Conservation (phyloP, 2,113 vertebrate species). For the Oenanthe melanoleuca region DNA sequence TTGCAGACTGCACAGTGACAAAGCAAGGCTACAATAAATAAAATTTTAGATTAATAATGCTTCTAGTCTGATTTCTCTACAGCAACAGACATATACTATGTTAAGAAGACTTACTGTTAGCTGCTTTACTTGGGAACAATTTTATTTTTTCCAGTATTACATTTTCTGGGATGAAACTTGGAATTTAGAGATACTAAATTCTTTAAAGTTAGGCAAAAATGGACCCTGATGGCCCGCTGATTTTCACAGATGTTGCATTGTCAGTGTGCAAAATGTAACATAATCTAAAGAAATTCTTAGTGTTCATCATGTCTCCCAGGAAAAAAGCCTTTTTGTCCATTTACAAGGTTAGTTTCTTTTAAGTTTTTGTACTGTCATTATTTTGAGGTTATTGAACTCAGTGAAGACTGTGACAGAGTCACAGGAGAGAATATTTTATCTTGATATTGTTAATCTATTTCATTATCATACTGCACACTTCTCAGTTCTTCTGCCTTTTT, state of each 20-base stretch:
- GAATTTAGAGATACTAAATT: not conserved
- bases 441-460: not conserved
- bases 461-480: constrained; percentile 3
- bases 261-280: not conserved
- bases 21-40: not conserved
- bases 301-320: not conserved
- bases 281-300: not conserved
- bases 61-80: not conserved
- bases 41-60: not conserved
- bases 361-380: not conserved
- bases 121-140: not conserved
- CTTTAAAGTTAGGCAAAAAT: not conserved
- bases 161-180: not conserved
- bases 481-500: constrained; percentile 35
- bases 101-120: not conserved
- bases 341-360: not conserved
- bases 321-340: not conserved
- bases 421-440: not conserved
- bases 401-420: not conserved
- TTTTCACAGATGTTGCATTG: not conserved
- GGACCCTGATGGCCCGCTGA: not conserved
- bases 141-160: not conserved
- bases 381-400: not conserved
- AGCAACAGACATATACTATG: not conserved
- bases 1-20: not conserved